Percentiles rank a stretch among this genome's conserved stretches.
These are phyloP conservation scores for Antheraea assamensis DNA, from an alignment of 2,888 invertebrate genomes.

Conservation along the genomic window DNA sequence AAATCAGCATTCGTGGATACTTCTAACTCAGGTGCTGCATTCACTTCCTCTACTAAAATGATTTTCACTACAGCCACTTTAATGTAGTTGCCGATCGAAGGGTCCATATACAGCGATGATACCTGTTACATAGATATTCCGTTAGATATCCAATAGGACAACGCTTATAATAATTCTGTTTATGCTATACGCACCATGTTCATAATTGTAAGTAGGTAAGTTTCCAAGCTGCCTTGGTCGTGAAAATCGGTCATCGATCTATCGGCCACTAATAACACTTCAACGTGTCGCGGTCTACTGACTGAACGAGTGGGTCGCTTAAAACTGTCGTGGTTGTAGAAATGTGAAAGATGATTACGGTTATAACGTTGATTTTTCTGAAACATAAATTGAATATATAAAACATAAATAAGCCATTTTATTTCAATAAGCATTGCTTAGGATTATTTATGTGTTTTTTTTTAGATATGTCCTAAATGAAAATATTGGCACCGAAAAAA, in stretches of 20 bases:
- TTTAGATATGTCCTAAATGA: background rate
- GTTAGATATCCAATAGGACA: conserved; percentile 6
- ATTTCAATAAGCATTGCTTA: too few species aligned
- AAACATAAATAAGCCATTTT: background rate
- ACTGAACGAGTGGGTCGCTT: conserved; percentile 83
- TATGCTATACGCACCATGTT: conserved; percentile 86
- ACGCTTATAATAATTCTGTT: conserved; percentile 4
- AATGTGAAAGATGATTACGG: conserved; percentile 36
- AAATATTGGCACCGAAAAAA: background rate
- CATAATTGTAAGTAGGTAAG: conserved; percentile 95
- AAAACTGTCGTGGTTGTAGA: conserved; percentile 38
- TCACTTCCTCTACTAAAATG: conserved; percentile 87
- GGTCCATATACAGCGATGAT: conserved; percentile 91
- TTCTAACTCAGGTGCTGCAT: conserved; percentile 84
- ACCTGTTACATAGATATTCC: conserved; percentile 66
- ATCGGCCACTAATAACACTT: conserved; percentile 94
- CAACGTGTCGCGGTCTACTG: conserved; percentile 90
- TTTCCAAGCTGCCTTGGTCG: conserved; percentile 90
- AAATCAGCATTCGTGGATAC: conserved; percentile 91
- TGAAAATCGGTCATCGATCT: conserved; percentile 94
- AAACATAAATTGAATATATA: conserved; percentile 29
- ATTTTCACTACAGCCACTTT: conserved; percentile 95
- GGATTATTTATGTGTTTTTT: background rate
- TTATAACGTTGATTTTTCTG: conserved; percentile 57
- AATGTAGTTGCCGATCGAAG: conserved; percentile 94